phyloP scores from a whole-genome alignment of 1,140 invertebrate species.

The Scaptodrosophila lebanonensis region DNA sequence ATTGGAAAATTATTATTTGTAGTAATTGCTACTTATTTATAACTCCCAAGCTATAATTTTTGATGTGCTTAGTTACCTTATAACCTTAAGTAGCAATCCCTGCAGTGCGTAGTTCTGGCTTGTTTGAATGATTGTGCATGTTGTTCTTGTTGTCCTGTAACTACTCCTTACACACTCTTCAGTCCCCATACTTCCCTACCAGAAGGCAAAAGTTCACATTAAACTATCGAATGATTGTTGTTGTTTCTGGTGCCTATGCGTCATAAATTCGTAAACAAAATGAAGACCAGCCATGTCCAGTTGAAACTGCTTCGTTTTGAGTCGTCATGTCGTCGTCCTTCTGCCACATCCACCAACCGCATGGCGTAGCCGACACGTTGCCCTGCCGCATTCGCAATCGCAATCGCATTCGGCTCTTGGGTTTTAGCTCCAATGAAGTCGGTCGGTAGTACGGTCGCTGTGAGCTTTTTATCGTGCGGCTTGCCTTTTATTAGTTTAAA shows the following conservation, averaged over 20 bases:
- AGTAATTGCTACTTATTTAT: conserved; percentile 24
- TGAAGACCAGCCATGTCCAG: conserved; percentile 16
- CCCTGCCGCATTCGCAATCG: too few species aligned
- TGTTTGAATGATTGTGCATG: conserved; percentile 6
- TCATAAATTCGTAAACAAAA: conserved; percentile 22
- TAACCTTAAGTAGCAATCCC: too few species aligned
- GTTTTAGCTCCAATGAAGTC: too few species aligned
- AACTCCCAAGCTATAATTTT: too few species aligned
- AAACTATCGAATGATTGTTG: background rate
- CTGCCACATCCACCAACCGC: too few species aligned
- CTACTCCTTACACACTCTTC: too few species aligned
- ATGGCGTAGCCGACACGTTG: too few species aligned
- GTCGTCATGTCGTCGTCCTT: too few species aligned
- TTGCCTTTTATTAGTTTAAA: conserved; percentile 71
- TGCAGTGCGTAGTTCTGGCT: too few species aligned
- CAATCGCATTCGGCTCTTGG: too few species aligned
- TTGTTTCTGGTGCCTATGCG: conserved; percentile 20
- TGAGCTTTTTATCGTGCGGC: conserved; percentile 19
- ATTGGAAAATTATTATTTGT: conserved; percentile 28
- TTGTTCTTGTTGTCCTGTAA: background rate
- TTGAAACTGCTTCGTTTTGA: conserved; percentile 11
- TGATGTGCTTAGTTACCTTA: too few species aligned
- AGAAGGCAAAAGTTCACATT: background rate
- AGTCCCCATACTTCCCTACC: too few species aligned
- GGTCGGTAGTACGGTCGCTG: background rate